These are phyloP conservation scores for Aphaenogaster ashmeadi DNA, from an alignment of 1,140 invertebrate species.

Conservation along the genomic window DNA sequence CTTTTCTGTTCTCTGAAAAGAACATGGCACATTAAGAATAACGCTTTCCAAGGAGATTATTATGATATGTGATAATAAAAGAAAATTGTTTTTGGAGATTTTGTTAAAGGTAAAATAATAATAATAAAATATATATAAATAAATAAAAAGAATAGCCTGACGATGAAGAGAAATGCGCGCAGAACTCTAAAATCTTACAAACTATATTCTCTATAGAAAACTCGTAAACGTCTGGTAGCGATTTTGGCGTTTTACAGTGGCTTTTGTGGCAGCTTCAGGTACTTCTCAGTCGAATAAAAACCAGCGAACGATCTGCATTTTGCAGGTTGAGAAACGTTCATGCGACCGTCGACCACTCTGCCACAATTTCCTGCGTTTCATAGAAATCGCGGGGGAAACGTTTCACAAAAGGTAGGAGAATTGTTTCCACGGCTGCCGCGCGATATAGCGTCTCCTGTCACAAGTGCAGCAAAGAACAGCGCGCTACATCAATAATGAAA, in stretches of 20 bases:
- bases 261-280: conserved; percentile 10
- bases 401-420: conserved; percentile 43
- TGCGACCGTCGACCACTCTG: conserved; percentile 33
- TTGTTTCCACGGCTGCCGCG: conserved; percentile 42
- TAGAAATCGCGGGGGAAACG: conserved; percentile 52
- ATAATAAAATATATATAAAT: too few relatives aligned
- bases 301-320: conserved; percentile 46
- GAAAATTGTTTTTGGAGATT: not conserved
- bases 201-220: conserved; percentile 2
- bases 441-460: conserved; percentile 36
- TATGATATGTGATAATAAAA: not conserved
- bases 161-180: not conserved
- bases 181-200: not conserved
- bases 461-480: conserved; percentile 3
- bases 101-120: not conserved
- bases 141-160: too few relatives aligned
- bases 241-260: conserved; percentile 4
- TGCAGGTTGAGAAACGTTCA: conserved; percentile 42
- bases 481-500: conserved; percentile 80
- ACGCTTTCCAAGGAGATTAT: not conserved
- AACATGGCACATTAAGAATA: not conserved
- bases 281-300: conserved; percentile 12
- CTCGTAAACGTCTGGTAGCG: conserved; percentile 20
- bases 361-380: conserved; percentile 48
- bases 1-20: not conserved